Evolutionary conservation across 2,797 vertebrate genomes (phyloP), one percentile per base, ranked within the genome.

Genomic region (Crypturellus tataupa): DNA sequence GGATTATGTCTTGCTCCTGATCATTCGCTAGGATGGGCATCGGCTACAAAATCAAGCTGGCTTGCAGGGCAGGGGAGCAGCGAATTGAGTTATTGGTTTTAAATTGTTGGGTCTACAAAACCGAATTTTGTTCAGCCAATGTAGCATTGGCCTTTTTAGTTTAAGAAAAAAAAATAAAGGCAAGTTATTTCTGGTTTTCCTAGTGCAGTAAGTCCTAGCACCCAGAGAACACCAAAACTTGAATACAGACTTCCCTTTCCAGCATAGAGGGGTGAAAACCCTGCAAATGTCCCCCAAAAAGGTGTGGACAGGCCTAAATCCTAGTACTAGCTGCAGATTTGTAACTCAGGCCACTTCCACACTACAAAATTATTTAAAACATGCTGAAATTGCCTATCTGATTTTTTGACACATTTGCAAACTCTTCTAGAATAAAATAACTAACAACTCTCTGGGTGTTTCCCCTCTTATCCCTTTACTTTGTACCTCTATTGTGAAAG

Each of bases 1-100:
- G 68, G 40, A 63, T 39, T 63, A 42, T 42, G 27, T 37, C 73
- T 83, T 62, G 29, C 39, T 93, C 68, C 65, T 80, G 53, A 42
- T 73, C 39, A 72, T 62, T 90, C 89, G 18, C 23, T 56, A 76
- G 69, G 35, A 13, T 25, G 67, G 35, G 81, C n/a, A 85, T 87
- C 79, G 78, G 7, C 59, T 72, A 65, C 20, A 12, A 94, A 89
- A 92, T 72, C 44, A 78, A 33, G 58, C 24, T 40, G 24, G 31
- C 46, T 67, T 25, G 35, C 59, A 79, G 13, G 60, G 17, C 17
- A 10, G 27, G 29, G 53, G 53, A 21, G 7, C 62, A 18, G 9
- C 2, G 0, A 47, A 47, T 24, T 24, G 0, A 20, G 46, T 59
- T 69, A 12, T 47, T 80, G 53, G 8, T 42, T 76, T 76, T 62